Percentiles rank a stretch among this genome's conserved stretches.
These are phyloP conservation scores for Zosterops hypoxanthus DNA, from an alignment of 2,113 vertebrate species.

Conservation along the genomic window DNA sequence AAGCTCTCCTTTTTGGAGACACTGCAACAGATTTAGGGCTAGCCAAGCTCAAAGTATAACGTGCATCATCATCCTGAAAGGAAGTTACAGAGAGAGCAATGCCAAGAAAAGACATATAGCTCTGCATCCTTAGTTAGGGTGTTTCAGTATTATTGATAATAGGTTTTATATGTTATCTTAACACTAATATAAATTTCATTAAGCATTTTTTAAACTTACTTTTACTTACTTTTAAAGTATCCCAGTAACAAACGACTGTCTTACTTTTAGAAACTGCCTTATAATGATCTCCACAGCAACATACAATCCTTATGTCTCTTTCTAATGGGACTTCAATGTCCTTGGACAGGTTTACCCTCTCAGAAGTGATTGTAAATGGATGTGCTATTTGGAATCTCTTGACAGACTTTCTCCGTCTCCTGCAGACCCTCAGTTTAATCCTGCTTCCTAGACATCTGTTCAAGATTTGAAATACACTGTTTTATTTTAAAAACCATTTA, in stretches of 20 bases:
- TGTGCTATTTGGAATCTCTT: background rate
- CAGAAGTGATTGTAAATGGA: background rate
- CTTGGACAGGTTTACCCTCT: background rate
- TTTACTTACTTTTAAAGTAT: background rate
- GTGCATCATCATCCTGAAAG: background rate
- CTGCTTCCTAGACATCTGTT: background rate
- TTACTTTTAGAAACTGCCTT: background rate
- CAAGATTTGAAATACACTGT: background rate
- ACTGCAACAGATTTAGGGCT: background rate
- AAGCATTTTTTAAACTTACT: background rate
- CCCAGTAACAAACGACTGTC: background rate
- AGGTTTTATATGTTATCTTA: background rate
- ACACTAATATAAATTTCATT: background rate
- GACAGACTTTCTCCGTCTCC: background rate
- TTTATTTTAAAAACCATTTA: background rate
- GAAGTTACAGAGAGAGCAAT: background rate
- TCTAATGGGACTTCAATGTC: background rate
- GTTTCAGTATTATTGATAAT: background rate
- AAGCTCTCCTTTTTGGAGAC: background rate
- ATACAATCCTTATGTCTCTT: background rate
- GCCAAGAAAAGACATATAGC: background rate
- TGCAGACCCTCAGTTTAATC: background rate
- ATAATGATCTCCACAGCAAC: background rate
- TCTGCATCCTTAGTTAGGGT: background rate
- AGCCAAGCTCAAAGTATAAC: background rate